Conservation (phyloP, 1,140 invertebrate genomes). For the Penaeus chinensis region DNA sequence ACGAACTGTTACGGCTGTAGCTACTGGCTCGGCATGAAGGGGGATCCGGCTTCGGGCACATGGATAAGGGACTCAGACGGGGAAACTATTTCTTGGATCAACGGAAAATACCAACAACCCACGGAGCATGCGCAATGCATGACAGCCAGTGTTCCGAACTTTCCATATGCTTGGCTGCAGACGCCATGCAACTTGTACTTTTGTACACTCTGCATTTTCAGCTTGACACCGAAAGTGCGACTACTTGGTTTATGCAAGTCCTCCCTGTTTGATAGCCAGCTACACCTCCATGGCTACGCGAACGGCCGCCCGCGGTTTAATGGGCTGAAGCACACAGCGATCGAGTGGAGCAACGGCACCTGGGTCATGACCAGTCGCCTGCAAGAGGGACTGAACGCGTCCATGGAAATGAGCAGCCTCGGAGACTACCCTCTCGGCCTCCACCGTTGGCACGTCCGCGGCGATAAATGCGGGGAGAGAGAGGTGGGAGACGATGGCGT, state of each 20-base stretch:
- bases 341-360: neutral
- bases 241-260: constrained; percentile 21
- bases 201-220: constrained; percentile 9
- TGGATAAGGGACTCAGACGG: too few relatives aligned
- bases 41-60: too few relatives aligned
- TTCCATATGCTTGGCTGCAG: too few relatives aligned
- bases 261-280: neutral
- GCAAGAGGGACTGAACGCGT: neutral
- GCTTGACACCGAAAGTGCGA: neutral
- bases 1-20: too few relatives aligned
- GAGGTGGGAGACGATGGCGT: neutral
- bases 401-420: neutral
- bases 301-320: constrained; percentile 2
- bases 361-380: constrained; percentile 11
- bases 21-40: too few relatives aligned
- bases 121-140: too few relatives aligned
- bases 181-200: too few relatives aligned
- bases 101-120: too few relatives aligned
- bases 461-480: neutral
- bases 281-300: neutral
- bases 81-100: too few relatives aligned
- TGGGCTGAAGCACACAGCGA: neutral
- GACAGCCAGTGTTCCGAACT: too few relatives aligned
- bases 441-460: constrained; percentile 20
- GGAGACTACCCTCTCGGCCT: constrained; percentile 9